A percentile compares a stretch with the other conserved stretches of the same genome.
Evolutionary conservation across 2,888 invertebrate species (phyloP).

Genomic region (Eupithecia vulgata): DNA sequence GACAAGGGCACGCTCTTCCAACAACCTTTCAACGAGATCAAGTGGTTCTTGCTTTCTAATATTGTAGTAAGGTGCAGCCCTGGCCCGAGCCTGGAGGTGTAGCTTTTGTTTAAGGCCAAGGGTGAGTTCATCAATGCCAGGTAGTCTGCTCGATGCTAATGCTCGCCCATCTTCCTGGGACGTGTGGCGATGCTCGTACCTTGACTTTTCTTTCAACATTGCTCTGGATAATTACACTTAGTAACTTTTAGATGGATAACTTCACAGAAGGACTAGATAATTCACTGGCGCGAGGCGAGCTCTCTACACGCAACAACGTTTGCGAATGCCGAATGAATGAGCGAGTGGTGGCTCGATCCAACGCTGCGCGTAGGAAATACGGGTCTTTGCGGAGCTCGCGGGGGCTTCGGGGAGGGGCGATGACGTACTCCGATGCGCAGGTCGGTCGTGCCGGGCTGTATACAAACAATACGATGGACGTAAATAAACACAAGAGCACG

Average conservation of each 20-base stretch:
- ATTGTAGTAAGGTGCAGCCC: conserved; percentile 81
- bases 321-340: conserved; percentile 83
- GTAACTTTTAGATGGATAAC: conserved; percentile 50
- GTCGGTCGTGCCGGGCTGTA: conserved; percentile 80
- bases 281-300: conserved; percentile 64
- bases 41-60: conserved; percentile 83
- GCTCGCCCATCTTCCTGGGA: conserved; percentile 69
- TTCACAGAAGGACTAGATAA: conserved; percentile 61
- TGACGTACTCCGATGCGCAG: conserved; percentile 82
- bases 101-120: conserved; percentile 82
- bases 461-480: conserved; percentile 84
- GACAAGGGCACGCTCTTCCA: conserved; percentile 81
- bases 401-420: conserved; percentile 65
- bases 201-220: conserved; percentile 80
- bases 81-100: conserved; percentile 79
- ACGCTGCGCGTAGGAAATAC: conserved; percentile 73
- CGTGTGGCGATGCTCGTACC: conserved; percentile 68
- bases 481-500: conserved; percentile 81
- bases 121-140: conserved; percentile 79
- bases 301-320: conserved; percentile 73
- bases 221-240: conserved; percentile 50
- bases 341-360: conserved; percentile 75
- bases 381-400: conserved; percentile 60
- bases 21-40: conserved; percentile 78
- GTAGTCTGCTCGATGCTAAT: conserved; percentile 70